phyloP scores from a whole-genome alignment of 1,140 invertebrate genomes.

The Epicauta chinensis region DNA sequence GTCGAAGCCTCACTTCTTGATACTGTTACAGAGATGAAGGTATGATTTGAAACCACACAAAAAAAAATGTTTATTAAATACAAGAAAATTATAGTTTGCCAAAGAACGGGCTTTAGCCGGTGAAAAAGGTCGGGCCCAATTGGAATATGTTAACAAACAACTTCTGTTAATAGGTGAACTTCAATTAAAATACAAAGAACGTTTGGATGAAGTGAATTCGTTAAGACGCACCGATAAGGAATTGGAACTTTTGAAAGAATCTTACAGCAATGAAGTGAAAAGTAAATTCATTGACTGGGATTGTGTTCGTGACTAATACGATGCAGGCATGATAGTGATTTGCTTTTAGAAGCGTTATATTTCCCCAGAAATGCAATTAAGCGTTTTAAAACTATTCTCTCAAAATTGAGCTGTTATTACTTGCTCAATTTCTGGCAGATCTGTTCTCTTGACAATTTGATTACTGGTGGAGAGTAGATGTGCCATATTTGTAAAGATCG shows the following conservation, averaged over 20 bases:
- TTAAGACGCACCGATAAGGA: conserved; percentile 42
- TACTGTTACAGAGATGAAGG: conserved; percentile 38
- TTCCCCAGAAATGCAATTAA: too few relatives aligned
- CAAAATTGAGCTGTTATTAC: too few relatives aligned
- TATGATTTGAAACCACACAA: too few relatives aligned
- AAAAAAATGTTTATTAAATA: too few relatives aligned
- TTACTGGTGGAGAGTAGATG: too few relatives aligned
- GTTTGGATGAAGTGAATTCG: conserved; percentile 42
- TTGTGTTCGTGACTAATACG: too few relatives aligned
- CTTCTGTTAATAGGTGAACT: conserved; percentile 44
- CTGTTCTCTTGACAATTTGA: too few relatives aligned
- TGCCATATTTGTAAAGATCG: too few relatives aligned
- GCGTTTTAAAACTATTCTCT: too few relatives aligned
- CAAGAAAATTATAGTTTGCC: conserved; percentile 30
- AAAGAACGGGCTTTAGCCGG: conserved; percentile 38
- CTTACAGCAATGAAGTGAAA: conserved; percentile 43
- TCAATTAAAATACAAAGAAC: conserved; percentile 46
- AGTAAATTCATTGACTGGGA: conserved; percentile 21
- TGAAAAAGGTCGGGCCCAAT: conserved; percentile 37
- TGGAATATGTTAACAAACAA: conserved; percentile 42
- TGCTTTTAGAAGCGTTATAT: too few relatives aligned
- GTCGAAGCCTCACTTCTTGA: conserved; percentile 38
- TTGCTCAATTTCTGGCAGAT: too few relatives aligned
- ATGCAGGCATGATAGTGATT: too few relatives aligned
- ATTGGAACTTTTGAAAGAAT: conserved; percentile 41